These are phyloP conservation scores for Cantharis rustica DNA, from an alignment of 2,888 invertebrate genomes.

Conservation along the genomic window DNA sequence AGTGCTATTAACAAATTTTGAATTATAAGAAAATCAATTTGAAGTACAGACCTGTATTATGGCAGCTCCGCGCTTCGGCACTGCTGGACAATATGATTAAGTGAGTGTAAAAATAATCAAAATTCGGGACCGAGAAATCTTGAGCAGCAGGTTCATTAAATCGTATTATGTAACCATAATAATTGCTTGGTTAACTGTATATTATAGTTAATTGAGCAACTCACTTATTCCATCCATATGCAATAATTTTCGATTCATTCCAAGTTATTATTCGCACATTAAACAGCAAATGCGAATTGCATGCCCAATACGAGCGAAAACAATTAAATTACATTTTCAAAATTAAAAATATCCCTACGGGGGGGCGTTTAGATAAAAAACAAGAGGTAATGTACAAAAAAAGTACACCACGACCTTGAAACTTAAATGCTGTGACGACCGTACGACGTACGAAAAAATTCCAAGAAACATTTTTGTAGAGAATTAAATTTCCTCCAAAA, in stretches of 20 bases:
- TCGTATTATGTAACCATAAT: neutral
- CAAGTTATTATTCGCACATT: neutral
- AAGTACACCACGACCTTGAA: neutral
- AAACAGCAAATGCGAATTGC: neutral
- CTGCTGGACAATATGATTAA: neutral
- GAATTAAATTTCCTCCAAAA: neutral
- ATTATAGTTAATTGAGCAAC: neutral
- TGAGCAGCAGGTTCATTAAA: neutral
- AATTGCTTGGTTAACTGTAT: neutral
- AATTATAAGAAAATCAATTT: no score
- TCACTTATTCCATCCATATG: neutral
- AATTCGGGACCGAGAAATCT: neutral
- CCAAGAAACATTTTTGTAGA: neutral
- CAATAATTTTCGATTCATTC: neutral
- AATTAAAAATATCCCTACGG: no score
- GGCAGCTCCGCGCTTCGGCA: neutral
- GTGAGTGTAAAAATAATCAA: neutral
- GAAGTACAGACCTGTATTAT: neutral
- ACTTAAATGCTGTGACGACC: neutral
- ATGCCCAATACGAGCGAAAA: neutral
- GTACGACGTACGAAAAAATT: neutral
- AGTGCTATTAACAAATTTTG: neutral
- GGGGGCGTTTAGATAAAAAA: no score
- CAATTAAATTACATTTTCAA: neutral
- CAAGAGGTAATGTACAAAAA: neutral